These are phyloP conservation scores for Tribolium freemani DNA, from an alignment of 2,888 invertebrate species.

Conservation along the genomic window DNA sequence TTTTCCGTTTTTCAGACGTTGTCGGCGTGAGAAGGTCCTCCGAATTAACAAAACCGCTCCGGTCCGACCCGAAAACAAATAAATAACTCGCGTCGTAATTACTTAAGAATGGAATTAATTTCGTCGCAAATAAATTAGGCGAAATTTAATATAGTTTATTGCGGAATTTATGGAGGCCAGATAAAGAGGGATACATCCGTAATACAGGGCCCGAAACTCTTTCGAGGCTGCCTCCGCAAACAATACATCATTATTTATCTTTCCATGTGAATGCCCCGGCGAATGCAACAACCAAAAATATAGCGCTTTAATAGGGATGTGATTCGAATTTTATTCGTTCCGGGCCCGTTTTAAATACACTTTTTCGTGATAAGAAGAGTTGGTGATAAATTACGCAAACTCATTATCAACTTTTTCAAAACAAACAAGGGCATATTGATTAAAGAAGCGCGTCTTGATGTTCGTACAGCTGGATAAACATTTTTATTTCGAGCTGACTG, in stretches of 20 bases:
- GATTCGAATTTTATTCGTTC: conserved; percentile 59
- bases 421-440: conserved; percentile 30
- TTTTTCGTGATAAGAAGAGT: conserved; percentile 27
- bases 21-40: conserved; percentile 32
- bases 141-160: conserved; percentile 44
- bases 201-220: conserved; percentile 37
- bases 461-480: conserved; percentile 11
- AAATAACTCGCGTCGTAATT: conserved; percentile 37
- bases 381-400: conserved; percentile 27
- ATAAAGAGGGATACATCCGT: conserved; percentile 37
- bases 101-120: conserved; percentile 44
- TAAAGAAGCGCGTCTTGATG: conserved; percentile 1
- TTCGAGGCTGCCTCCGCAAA: conserved; percentile 47
- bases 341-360: conserved; percentile 45
- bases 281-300: conserved; percentile 58
- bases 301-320: conserved; percentile 58
- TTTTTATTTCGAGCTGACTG: conserved; percentile 1
- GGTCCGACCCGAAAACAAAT: conserved; percentile 31
- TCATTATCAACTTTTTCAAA: conserved; percentile 31
- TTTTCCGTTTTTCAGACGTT: conserved; percentile 38
- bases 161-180: conserved; percentile 40
- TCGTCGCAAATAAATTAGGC: conserved; percentile 38
- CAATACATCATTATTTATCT: conserved; percentile 63
- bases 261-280: conserved; percentile 56
- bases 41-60: conserved; percentile 49